Evolutionary conservation across 2,888 invertebrate genomes (phyloP).

Genomic region (Lepas anatifera): DNA sequence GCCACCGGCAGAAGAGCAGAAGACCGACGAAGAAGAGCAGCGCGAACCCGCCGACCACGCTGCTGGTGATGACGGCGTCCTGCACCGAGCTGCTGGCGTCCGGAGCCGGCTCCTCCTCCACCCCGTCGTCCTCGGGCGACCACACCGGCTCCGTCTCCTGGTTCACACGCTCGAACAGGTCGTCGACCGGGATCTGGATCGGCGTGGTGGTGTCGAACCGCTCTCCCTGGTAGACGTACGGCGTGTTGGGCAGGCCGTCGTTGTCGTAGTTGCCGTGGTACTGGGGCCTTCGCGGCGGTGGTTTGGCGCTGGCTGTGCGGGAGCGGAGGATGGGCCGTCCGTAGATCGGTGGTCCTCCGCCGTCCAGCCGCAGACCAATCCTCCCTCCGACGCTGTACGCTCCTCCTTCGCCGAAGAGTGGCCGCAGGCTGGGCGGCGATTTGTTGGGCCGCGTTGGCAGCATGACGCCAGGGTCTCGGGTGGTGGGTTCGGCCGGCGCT

Average conservation of each 20-base stretch:
- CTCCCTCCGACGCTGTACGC: not conserved
- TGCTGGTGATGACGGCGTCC: not conserved
- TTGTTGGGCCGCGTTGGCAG: not conserved
- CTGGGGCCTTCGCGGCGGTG: not conserved
- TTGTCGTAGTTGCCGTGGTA: not conserved
- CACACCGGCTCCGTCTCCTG: slow-evolving; percentile 5
- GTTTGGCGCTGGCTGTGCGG: not conserved
- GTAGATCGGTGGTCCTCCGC: not conserved
- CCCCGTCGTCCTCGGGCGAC: not conserved
- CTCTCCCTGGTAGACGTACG: not conserved
- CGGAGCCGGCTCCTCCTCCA: not conserved
- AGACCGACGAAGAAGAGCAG: slow-evolving; percentile 10
- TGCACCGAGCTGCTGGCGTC: not conserved
- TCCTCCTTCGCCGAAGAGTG: slow-evolving; percentile 3
- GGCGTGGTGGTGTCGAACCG: not conserved
- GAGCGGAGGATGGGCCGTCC: not conserved
- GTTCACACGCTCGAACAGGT: not conserved
- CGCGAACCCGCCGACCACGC: slow-evolving; percentile 4
- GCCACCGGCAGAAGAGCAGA: slow-evolving; percentile 4
- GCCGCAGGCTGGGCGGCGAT: not conserved
- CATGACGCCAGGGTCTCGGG: not conserved
- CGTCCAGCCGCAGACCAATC: not conserved
- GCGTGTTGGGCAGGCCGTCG: not conserved
- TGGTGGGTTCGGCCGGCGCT: not conserved
- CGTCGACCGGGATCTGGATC: not conserved